A percentile compares a stretch with the other conserved stretches of the same genome.
Evolutionary conservation across 2,797 vertebrate species (phyloP).

Genomic region (Caiman crocodilus): DNA sequence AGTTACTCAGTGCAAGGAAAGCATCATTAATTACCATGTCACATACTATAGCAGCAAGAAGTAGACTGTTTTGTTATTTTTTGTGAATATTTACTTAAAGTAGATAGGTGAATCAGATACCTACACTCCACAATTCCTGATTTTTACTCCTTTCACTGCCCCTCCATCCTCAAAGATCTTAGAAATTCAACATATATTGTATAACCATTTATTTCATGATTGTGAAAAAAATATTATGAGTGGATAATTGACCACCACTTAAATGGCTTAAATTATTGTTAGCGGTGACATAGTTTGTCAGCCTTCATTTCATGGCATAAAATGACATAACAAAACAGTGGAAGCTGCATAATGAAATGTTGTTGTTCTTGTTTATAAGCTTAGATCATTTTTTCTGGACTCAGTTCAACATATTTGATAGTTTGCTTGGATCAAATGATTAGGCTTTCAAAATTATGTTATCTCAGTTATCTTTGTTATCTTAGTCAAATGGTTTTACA

Average conservation of each 20-base stretch:
- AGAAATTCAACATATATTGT: background rate
- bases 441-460: background rate
- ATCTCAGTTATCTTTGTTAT: background rate
- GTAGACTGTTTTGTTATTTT: background rate
- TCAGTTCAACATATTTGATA: background rate
- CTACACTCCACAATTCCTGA: background rate
- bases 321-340: background rate
- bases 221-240: background rate
- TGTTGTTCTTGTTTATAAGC: background rate
- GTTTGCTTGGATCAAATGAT: background rate
- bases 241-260: background rate
- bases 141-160: too few relatives aligned
- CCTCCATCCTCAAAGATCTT: background rate
- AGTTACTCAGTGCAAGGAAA: background rate
- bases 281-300: background rate
- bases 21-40: conserved; percentile 7
- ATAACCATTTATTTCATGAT: background rate
- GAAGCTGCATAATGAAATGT: background rate
- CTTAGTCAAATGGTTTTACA: background rate
- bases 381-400: background rate
- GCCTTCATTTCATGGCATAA: conserved; percentile 2
- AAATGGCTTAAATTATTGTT: background rate
- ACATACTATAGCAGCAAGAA: background rate
- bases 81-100: too few relatives aligned
- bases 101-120: background rate